A percentile compares a stretch with the other conserved stretches of the same genome.
These are phyloP conservation scores for Dendrocopos noguchii DNA, from an alignment of 2,113 vertebrate species.

Conservation along the genomic window DNA sequence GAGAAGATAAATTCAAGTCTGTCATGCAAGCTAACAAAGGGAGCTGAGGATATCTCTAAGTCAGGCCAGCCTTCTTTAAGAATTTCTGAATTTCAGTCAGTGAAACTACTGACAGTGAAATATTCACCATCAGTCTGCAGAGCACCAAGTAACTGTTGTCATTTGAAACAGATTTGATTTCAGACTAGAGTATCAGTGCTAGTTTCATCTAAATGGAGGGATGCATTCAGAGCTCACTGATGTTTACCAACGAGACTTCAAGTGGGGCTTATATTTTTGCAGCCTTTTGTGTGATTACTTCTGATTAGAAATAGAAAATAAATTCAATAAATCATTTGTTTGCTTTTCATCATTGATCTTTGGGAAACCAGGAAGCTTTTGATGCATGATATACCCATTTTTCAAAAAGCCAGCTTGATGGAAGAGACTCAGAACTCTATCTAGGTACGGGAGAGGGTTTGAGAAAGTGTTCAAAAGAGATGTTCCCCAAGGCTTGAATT, in stretches of 20 bases:
- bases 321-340: not conserved
- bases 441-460: not conserved
- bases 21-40: not conserved
- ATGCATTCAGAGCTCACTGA: not conserved
- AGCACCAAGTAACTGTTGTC: not conserved
- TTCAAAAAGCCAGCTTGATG: not conserved
- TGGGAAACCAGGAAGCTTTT: not conserved
- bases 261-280: not conserved
- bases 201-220: not conserved
- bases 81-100: not conserved
- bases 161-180: not conserved
- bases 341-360: not conserved
- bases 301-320: not conserved
- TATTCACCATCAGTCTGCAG: not conserved
- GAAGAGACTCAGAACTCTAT: not conserved
- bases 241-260: not conserved
- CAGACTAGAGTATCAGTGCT: not conserved
- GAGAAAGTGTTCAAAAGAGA: not conserved
- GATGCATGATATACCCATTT: not conserved
- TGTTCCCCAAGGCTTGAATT: not conserved
- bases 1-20: not conserved
- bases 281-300: not conserved
- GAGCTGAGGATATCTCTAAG: not conserved
- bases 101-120: not conserved
- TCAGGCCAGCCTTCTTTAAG: not conserved